phyloP scores from a whole-genome alignment of 2,113 vertebrate species.

The Andinoacara biseriatus region DNA sequence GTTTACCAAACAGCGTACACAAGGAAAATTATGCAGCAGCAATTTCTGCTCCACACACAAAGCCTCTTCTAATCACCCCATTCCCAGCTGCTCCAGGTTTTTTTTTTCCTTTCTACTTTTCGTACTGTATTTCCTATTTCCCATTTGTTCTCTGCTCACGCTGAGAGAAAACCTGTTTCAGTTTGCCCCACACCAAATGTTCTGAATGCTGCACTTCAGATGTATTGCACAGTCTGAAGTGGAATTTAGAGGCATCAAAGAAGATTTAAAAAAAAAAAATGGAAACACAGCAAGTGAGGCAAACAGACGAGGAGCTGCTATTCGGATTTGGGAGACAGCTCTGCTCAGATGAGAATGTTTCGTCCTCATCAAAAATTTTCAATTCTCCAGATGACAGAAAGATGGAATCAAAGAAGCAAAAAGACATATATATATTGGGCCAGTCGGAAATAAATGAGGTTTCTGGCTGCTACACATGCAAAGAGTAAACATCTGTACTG shows the following conservation, averaged over 20 bases:
- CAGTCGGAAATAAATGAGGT: background rate
- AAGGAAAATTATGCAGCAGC: constrained; percentile 17
- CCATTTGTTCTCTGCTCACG: constrained; percentile 3
- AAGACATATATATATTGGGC: background rate
- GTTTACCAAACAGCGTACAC: background rate
- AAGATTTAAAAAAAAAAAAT: constrained; percentile 13
- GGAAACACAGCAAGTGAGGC: constrained; percentile 1
- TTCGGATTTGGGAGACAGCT: background rate
- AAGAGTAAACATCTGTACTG: background rate
- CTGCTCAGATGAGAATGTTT: background rate
- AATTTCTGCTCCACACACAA: constrained; percentile 2
- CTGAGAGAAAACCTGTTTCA: background rate
- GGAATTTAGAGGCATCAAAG: constrained; percentile 31
- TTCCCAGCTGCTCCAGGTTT: background rate
- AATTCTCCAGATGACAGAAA: background rate
- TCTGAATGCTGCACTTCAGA: constrained; percentile 1
- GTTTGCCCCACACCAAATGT: background rate
- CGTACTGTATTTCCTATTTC: constrained; percentile 14
- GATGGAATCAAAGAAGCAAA: background rate
- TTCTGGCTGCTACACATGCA: background rate
- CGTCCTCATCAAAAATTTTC: background rate
- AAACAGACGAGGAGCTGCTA: background rate
- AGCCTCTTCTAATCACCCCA: constrained; percentile 20
- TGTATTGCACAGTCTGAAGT: background rate
- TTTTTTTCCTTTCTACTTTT: constrained; percentile 12